Evolutionary conservation across 2,797 vertebrate species (phyloP), one percentile per base, ranked within the genome.

Genomic region (Cryptoprocta ferox): DNA sequence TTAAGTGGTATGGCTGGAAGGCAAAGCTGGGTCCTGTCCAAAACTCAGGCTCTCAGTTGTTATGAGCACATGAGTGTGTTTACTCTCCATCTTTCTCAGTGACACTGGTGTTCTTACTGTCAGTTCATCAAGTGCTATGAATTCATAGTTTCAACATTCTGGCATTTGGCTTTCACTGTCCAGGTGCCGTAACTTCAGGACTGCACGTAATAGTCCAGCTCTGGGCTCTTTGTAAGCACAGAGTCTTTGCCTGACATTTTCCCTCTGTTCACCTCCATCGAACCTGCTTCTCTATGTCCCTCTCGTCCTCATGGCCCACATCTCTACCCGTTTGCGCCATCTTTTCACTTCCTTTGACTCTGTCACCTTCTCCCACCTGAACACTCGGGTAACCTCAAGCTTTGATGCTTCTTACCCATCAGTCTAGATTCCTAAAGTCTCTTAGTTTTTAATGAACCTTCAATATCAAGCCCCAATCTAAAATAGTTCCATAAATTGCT

Each of bases 201-300:
- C 4, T 9, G n/a, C 8, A 5, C 2, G 2, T 24, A 6, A 0
- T 15, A 1, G 14, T 7, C 32, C 42, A 18, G 2, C 12, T 45
- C 61, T 19, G 19, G 68, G n/a, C 5, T 89, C 12, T 26, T 85
- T 3, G 2, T 7, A 37, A 61, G 18, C 37, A 48, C 5, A 5
- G 24, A 9, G 4, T 39, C n/a, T 3, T 39, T 45, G 5, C 26
- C 16, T 21, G 2, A 5, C 15, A 3, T 30, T 71, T 15, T n/a
- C 30, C 42, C 19, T 53, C 16, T 85, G 21, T 96, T 88, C 19
- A 30, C 15, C 13, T n/a, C 35, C 37, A 8, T 0, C 11, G 5
- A 30, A 30, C 26, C 35, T 59, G 0, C 53, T 56, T 56, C 19
- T 50, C 45, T 5, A 21, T 12, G 56, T 42, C 30, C n/a, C 45